Conservation (phyloP, 2,113 vertebrate genomes). For the Phoenicopterus ruber region DNA sequence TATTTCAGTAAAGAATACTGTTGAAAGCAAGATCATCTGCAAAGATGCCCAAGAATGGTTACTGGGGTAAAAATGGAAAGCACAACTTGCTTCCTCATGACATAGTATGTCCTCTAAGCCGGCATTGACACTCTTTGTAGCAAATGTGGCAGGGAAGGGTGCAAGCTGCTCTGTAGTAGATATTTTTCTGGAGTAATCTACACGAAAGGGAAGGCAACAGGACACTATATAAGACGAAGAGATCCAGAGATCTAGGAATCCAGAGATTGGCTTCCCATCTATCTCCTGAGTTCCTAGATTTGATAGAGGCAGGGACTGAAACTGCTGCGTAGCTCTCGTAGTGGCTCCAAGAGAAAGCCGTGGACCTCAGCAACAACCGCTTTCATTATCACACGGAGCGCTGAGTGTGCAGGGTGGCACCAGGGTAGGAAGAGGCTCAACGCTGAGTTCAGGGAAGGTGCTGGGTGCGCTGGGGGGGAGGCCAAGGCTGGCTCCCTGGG, state of each 20-base stretch:
- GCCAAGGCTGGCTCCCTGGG: background rate
- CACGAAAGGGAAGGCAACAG: background rate
- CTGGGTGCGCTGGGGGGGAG: background rate
- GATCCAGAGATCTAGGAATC: background rate
- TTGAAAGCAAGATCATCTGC: background rate
- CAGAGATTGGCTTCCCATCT: background rate
- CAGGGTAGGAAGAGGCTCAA: background rate
- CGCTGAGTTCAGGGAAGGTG: background rate
- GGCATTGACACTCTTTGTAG: background rate
- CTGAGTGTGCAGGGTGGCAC: background rate
- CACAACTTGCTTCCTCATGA: background rate
- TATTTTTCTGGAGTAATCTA: background rate
- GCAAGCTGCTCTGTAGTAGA: fast-evolving
- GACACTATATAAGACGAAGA: background rate
- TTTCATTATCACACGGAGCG: fast-evolving
- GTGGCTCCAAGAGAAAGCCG: background rate
- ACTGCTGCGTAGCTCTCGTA: fast-evolving
- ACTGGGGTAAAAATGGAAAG: background rate
- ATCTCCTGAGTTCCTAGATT: background rate
- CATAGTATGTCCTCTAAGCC: background rate
- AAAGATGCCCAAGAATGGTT: background rate
- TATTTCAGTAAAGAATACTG: background rate
- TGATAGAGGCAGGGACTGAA: background rate
- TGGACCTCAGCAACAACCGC: fast-evolving
- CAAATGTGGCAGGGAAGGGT: background rate